Percentiles rank a stretch among this genome's conserved stretches.
Evolutionary conservation across 2,797 vertebrate species (phyloP).

Genomic region (Enteromius viviparus): DNA sequence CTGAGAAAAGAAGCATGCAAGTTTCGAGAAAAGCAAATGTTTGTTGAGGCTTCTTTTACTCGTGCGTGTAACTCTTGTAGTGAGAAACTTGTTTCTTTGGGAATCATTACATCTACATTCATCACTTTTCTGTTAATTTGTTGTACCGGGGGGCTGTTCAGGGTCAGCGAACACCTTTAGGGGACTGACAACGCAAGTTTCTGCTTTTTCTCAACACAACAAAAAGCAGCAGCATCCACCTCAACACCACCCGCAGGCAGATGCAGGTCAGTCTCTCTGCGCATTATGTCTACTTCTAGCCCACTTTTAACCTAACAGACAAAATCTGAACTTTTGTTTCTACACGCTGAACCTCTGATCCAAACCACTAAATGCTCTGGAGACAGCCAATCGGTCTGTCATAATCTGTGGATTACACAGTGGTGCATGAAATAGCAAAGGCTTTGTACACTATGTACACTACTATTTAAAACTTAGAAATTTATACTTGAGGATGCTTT

Average conservation of each 20-base stretch:
- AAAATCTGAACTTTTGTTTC: slow-evolving; percentile 46
- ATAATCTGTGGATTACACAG: not conserved
- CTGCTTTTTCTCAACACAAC: slow-evolving; percentile 71
- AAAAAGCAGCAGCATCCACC: slow-evolving; percentile 71
- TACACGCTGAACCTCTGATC: slow-evolving; percentile 18
- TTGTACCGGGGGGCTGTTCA: slow-evolving; percentile 67
- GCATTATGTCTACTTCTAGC: slow-evolving; percentile 19
- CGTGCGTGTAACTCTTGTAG: not conserved
- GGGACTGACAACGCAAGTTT: slow-evolving; percentile 72
- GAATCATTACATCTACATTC: slow-evolving; percentile 60
- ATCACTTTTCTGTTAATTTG: slow-evolving; percentile 71
- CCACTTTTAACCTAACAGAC: slow-evolving; percentile 21
- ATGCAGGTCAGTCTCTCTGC: slow-evolving; percentile 9
- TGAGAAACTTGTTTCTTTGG: slow-evolving; percentile 48
- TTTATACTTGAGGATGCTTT: not conserved
- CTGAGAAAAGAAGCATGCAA: slow-evolving; percentile 1
- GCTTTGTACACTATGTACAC: not conserved
- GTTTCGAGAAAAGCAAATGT: slow-evolving; percentile 17
- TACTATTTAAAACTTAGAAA: too few relatives aligned
- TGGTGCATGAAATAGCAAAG: not conserved
- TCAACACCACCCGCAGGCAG: slow-evolving; percentile 60
- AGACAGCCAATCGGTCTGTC: not conserved
- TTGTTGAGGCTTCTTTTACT: slow-evolving; percentile 4
- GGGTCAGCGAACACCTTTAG: slow-evolving; percentile 77
- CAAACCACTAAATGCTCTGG: slow-evolving; percentile 18